Base-by-base conservation (phyloP, 2,113 vertebrate species). In the Macrotus californicus region DNA sequence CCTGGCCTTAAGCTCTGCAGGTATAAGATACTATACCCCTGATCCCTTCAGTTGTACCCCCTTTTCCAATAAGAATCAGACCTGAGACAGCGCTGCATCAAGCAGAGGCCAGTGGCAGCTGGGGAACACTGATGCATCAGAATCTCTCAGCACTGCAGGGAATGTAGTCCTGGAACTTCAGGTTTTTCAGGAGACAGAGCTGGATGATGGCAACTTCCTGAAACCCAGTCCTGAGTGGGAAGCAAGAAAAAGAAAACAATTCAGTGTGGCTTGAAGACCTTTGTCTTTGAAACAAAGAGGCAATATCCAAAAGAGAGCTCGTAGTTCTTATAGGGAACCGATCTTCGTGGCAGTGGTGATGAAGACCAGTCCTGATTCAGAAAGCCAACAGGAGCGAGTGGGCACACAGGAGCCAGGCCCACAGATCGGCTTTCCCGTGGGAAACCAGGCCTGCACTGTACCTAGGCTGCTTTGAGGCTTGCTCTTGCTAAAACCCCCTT, bases 81-180 rank as follows among this genome's bases (percentile, higher is more conserved):
- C 26, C 29, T 43, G 15, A n/a, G 11, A n/a, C 26, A 43, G 13
- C n/a, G 3, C 11, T 66, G 8, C 15, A 14, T 24, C 3, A 89
- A 64, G 6, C 22, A 43, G 21, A 84, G 12, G 2, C 8, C 14
- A 36, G 24, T 22, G 67, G 34, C n/a, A 75, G 9, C 21, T 26
- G 5, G 15, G 2, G 7, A 10, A 14, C 7, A 6, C 19, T 14
- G 16, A 19, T 9, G 16, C 2, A 26, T 48, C 34, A 21, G 6
- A 18, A 26, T 22, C 4, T 73, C 29, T 46, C 4, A 50, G n/a
- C 14, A 46, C 3, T 8, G 1, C 8, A 1, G 0, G 24, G 84
- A 89, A 21, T 39, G 34, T 6, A 1, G 18, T 43, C 13, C 16
- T 21, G 0, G 3, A 82, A 43, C 24, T 16, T 50, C 12, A 41